Percentiles rank a stretch among this genome's conserved stretches.
phyloP scores from a whole-genome alignment of 2,113 vertebrate genomes.

The Mus musculus region DNA sequence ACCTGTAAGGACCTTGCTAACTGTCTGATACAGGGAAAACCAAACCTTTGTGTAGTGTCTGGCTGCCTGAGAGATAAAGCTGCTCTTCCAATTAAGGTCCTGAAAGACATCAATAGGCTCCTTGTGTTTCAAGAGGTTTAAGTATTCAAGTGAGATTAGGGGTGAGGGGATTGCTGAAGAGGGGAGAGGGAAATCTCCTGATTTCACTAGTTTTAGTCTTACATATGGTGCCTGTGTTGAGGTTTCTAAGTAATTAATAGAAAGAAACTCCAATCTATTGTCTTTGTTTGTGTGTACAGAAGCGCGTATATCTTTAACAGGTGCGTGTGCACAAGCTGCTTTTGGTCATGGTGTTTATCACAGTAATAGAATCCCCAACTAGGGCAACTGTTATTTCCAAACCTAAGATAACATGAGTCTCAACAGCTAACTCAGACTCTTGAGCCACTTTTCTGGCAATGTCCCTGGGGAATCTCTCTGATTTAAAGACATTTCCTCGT shows the following conservation, averaged over 20 bases:
- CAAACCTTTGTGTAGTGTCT: conserved; percentile 77
- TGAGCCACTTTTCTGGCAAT: neutral
- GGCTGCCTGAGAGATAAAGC: conserved; percentile 84
- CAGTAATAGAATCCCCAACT: neutral
- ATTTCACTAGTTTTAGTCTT: neutral
- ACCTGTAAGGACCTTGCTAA: conserved; percentile 80
- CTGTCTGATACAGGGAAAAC: conserved; percentile 63
- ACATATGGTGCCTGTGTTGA: neutral
- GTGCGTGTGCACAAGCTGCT: neutral
- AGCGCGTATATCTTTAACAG: neutral
- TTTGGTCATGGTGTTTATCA: neutral
- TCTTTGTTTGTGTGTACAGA: neutral
- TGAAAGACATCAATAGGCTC: conserved; percentile 79
- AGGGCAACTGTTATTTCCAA: neutral
- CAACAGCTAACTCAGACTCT: neutral
- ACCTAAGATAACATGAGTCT: neutral
- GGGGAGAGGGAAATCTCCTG: neutral
- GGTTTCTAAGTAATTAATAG: conserved; percentile 52
- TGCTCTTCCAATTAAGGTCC: conserved; percentile 73
- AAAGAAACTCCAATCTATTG: neutral
- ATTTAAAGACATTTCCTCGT: neutral
- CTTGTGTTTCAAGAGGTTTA: conserved; percentile 21
- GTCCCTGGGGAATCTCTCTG: neutral
- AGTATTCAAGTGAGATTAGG: neutral
- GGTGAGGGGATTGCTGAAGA: fast-evolving